Evolutionary conservation across 2,113 vertebrate species (phyloP).

Genomic region (Syngnathus scovelli): DNA sequence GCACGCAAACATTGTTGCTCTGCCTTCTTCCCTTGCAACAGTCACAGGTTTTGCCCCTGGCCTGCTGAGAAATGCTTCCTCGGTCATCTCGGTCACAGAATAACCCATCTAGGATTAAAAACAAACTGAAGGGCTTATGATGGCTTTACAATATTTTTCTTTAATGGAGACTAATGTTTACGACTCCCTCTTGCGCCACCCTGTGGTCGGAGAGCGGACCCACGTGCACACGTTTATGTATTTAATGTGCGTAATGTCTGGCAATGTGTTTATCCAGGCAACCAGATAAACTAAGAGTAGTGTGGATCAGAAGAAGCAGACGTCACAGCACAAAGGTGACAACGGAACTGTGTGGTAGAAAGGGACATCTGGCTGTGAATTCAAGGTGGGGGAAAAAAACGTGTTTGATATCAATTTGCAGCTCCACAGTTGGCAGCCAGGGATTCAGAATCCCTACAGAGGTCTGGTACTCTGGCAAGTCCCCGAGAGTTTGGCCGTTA

Average conservation of each 20-base stretch:
- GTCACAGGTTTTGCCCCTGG: background rate
- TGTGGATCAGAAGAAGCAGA: conserved; percentile 82
- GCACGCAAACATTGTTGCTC: background rate
- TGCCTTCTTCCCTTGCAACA: background rate
- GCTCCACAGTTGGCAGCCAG: conserved; percentile 87
- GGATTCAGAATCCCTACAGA: conserved; percentile 84
- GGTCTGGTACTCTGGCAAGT: conserved; percentile 83
- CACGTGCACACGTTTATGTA: background rate
- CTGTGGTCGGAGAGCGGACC: background rate
- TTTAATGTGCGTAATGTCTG: background rate
- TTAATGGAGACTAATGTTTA: background rate
- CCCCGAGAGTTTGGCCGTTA: conserved; percentile 81
- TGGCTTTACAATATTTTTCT: background rate
- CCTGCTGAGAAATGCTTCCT: background rate
- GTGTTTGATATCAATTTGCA: conserved; percentile 30
- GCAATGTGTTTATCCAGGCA: conserved; percentile 71
- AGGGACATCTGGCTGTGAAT: background rate
- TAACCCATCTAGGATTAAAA: background rate
- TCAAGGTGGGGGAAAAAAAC: too few species aligned
- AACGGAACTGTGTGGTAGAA: background rate
- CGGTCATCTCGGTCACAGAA: background rate
- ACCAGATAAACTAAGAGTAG: conserved; percentile 83
- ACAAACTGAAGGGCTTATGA: background rate
- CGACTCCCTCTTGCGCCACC: background rate
- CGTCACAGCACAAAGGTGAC: conserved; percentile 81